A percentile compares a stretch with the other conserved stretches of the same genome.
These are phyloP conservation scores for Hemithea aestivaria DNA, from an alignment of 2,888 invertebrate genomes.

Conservation along the genomic window DNA sequence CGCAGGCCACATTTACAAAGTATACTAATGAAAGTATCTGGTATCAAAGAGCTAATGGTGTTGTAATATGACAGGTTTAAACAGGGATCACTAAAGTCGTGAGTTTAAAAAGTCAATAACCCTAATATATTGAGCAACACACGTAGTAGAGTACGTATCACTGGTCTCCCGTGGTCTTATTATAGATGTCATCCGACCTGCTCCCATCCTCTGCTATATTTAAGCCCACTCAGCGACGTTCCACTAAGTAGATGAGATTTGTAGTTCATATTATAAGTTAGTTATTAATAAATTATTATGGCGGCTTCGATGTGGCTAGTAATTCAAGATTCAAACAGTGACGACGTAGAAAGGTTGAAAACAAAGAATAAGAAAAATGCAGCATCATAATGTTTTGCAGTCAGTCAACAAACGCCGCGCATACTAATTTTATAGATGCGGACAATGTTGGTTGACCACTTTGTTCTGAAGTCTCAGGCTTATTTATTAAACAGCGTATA, in stretches of 20 bases:
- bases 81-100: conserved; percentile 13
- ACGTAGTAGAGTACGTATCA: conserved; percentile 57
- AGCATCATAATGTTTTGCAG: too few species aligned
- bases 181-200: conserved; percentile 78
- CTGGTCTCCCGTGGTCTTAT: conserved; percentile 74
- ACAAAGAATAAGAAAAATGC: too few species aligned
- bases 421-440: too few species aligned
- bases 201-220: conserved; percentile 75
- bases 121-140: conserved; percentile 67
- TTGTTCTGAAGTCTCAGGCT: too few species aligned
- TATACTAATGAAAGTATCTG: conserved; percentile 6
- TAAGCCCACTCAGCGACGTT: conserved; percentile 59
- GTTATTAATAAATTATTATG: too few species aligned
- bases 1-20: conserved; percentile 4
- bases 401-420: too few species aligned
- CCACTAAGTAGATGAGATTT: conserved; percentile 49
- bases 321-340: too few species aligned
- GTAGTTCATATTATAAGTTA: conserved; percentile 39
- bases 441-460: too few species aligned
- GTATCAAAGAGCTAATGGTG: conserved; percentile 18
- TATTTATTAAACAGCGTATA: too few species aligned
- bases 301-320: too few species aligned
- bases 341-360: too few species aligned
- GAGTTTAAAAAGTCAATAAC: conserved; percentile 61
- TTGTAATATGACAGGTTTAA: conserved; percentile 10